Conservation (phyloP, 1,140 invertebrate genomes). For the Ganaspis sp. region DNA sequence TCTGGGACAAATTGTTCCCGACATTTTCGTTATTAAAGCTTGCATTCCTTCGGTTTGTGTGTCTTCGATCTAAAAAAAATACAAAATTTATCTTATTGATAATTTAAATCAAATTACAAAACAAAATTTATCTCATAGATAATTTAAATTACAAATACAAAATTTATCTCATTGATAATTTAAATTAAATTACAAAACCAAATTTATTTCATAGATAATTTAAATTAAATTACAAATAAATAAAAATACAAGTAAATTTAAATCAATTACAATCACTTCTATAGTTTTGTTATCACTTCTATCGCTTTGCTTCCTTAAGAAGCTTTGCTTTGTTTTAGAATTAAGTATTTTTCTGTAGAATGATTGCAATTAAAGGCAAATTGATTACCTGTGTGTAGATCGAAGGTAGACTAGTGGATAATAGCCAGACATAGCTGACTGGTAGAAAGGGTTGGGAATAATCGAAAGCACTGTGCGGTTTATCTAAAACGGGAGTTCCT, state of each 20-base stretch:
- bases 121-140: no score
- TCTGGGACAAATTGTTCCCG: slow-evolving; percentile 77
- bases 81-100: slow-evolving; percentile 35
- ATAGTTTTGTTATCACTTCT: no score
- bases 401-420: slow-evolving; percentile 84
- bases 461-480: slow-evolving; percentile 74
- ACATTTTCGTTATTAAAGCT: slow-evolving; percentile 66
- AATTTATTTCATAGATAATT: no score
- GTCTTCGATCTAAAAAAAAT: slow-evolving; percentile 62
- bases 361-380: no score
- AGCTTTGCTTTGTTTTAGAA: no score
- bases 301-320: no score
- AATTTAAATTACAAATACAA: slow-evolving; percentile 28
- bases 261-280: no score
- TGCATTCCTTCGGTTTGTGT: slow-evolving; percentile 63
- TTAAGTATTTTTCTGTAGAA: no score
- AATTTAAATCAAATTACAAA: no score
- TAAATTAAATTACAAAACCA: no score
- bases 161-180: slow-evolving; percentile 33
- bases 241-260: not conserved
- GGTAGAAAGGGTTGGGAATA: slow-evolving; percentile 72
- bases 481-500: slow-evolving; percentile 85
- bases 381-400: slow-evolving; percentile 79
- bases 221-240: slow-evolving; percentile 26
- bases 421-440: slow-evolving; percentile 86